Conservation (phyloP, 2,113 vertebrate genomes). For the Sphaerodactylus townsendi region DNA sequence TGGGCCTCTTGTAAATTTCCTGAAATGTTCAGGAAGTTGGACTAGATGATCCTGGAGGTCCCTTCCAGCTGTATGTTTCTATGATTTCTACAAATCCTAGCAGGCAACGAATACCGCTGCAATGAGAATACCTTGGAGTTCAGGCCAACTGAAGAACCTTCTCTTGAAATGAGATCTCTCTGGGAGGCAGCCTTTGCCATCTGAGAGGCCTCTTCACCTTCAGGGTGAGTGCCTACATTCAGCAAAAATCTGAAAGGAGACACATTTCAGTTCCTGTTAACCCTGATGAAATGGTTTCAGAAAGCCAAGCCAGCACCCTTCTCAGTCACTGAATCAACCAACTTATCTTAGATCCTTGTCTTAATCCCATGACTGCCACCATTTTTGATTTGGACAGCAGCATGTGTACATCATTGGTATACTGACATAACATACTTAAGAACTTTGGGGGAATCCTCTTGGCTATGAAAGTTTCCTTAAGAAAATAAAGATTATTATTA, state of each 20-base stretch:
- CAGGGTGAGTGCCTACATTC: neutral
- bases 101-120: neutral
- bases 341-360: conserved; percentile 45
- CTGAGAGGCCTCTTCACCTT: neutral
- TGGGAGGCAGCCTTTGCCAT: neutral
- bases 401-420: conserved; percentile 24
- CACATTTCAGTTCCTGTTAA: neutral
- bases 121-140: too few relatives aligned
- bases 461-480: conserved; percentile 46
- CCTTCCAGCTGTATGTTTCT: too few relatives aligned
- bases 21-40: too few relatives aligned
- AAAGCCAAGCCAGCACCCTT: neutral
- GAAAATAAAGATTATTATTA: neutral
- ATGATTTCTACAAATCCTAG: neutral
- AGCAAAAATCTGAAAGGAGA: neutral
- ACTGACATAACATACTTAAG: conserved; percentile 30
- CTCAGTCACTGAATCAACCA: conserved; percentile 15
- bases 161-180: neutral
- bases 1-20: too few relatives aligned
- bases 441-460: conserved; percentile 60
- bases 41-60: too few relatives aligned
- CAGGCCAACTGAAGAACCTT: neutral
- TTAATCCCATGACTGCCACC: conserved; percentile 50
- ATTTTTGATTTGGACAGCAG: conserved; percentile 57
- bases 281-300: conserved; percentile 24